phyloP scores from a whole-genome alignment of 1,140 invertebrate species.

The Sminthurides bifidus region DNA sequence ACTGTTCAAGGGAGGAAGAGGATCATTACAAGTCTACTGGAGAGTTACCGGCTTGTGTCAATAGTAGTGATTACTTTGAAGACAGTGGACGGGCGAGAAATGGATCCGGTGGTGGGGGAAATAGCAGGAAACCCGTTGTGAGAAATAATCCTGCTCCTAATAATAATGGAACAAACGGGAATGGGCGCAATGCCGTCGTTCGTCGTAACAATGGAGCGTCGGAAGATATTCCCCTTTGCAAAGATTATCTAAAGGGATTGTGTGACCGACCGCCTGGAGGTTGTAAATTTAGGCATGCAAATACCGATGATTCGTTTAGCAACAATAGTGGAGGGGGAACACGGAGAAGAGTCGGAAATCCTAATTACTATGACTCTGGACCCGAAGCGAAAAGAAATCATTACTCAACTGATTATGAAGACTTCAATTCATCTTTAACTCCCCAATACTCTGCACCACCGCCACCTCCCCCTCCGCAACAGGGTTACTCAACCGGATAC shows the following conservation, averaged over 20 bases:
- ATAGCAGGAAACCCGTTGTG: not conserved
- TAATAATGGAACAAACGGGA: no score
- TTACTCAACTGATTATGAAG: slow-evolving; percentile 13
- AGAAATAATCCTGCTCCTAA: no score
- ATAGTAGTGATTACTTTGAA: not conserved
- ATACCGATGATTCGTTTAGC: not conserved
- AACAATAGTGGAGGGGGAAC: slow-evolving; percentile 7
- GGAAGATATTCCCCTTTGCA: slow-evolving; percentile 52
- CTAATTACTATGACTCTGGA: slow-evolving; percentile 21
- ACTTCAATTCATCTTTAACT: not conserved
- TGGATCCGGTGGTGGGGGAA: not conserved
- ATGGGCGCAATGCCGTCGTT: not conserved
- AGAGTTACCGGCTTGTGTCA: slow-evolving; percentile 47
- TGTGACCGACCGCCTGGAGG: slow-evolving; percentile 46
- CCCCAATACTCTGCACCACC: slow-evolving; percentile 12
- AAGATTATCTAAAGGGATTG: slow-evolving; percentile 61
- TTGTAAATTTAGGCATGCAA: slow-evolving; percentile 35
- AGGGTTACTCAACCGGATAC: slow-evolving; percentile 1
- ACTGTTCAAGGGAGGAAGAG: slow-evolving; percentile 63
- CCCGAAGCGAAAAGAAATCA: slow-evolving; percentile 26
- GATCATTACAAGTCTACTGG: slow-evolving; percentile 57
- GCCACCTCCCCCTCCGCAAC: slow-evolving; percentile 8
- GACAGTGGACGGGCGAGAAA: slow-evolving; percentile 2
- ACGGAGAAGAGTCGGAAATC: slow-evolving; percentile 15
- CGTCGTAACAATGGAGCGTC: not conserved